phyloP scores from a whole-genome alignment of 2,113 vertebrate genomes.

The Takifugu flavidus region DNA sequence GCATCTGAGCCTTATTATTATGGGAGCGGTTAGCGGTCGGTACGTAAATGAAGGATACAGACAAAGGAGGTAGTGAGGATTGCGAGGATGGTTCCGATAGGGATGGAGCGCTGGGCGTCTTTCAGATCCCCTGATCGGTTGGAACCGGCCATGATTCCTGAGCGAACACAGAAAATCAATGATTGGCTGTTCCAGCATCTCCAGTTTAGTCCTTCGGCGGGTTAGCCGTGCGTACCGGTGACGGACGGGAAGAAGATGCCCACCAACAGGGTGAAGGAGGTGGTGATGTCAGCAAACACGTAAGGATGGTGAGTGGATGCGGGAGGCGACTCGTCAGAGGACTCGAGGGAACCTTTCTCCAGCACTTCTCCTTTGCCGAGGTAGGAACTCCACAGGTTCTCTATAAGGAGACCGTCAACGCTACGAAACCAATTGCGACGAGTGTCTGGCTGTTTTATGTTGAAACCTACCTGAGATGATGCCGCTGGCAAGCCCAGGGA shows the following conservation, averaged over 20 bases:
- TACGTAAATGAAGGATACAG: slow-evolving; percentile 81
- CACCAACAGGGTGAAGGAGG: slow-evolving; percentile 88
- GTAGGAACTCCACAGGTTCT: slow-evolving; percentile 88
- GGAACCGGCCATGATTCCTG: slow-evolving; percentile 92
- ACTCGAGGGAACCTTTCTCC: slow-evolving; percentile 75
- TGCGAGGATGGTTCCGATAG: slow-evolving; percentile 87
- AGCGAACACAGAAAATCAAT: neutral
- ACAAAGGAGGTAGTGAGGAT: slow-evolving; percentile 90
- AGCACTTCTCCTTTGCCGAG: slow-evolving; percentile 82
- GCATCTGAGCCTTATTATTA: neutral
- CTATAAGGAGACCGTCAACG: slow-evolving; percentile 51
- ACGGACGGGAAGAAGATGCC: slow-evolving; percentile 94
- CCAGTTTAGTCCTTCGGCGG: too few relatives aligned
- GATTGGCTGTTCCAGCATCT: neutral
- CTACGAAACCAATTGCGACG: too few relatives aligned
- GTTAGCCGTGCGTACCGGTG: slow-evolving; percentile 72
- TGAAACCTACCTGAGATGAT: slow-evolving; percentile 74
- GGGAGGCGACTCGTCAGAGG: slow-evolving; percentile 58
- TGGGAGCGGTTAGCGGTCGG: neutral
- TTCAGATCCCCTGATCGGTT: slow-evolving; percentile 90
- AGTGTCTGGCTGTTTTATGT: neutral
- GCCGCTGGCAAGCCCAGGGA: slow-evolving; percentile 85
- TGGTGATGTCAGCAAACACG: slow-evolving; percentile 87
- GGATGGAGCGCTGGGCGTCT: slow-evolving; percentile 91
- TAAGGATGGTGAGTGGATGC: slow-evolving; percentile 73